Conservation (phyloP, 2,113 vertebrate genomes). For the Aldabrachelys gigantea region DNA sequence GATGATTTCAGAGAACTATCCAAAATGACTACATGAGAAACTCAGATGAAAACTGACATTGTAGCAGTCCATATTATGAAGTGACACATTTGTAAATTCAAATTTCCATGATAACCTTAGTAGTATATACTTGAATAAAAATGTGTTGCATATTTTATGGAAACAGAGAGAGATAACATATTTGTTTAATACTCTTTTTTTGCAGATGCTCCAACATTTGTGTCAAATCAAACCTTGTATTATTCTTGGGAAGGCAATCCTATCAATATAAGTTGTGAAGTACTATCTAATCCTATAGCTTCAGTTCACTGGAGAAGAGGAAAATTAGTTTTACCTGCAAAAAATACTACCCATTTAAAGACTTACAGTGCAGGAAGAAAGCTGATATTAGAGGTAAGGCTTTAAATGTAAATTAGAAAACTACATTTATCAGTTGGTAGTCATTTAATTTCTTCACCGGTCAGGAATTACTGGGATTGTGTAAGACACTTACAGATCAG, state of each 20-base stretch:
- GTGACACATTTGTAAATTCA: neutral
- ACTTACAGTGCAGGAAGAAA: slow-evolving; percentile 86
- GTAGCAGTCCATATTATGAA: fast-evolving
- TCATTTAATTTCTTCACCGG: neutral
- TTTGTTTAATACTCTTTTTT: neutral
- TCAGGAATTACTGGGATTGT: neutral
- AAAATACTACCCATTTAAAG: slow-evolving; percentile 87
- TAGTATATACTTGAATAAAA: neutral
- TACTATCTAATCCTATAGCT: slow-evolving; percentile 92
- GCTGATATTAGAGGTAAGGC: slow-evolving; percentile 91
- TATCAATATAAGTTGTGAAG: slow-evolving; percentile 97
- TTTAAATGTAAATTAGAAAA: neutral
- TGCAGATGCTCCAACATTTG: slow-evolving; percentile 94
- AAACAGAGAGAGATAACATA: neutral
- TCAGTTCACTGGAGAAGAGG: slow-evolving; percentile 94
- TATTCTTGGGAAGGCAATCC: slow-evolving; percentile 99
- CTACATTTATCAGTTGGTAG: fast-evolving
- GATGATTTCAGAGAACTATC: neutral
- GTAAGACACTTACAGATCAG: neutral
- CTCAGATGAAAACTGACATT: neutral
- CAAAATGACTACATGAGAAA: neutral
- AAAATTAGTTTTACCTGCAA: slow-evolving; percentile 88
- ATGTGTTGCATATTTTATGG: neutral
- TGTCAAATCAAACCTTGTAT: slow-evolving; percentile 93
- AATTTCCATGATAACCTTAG: neutral